Percentiles rank a stretch among this genome's conserved stretches.
phyloP scores from a whole-genome alignment of 2,113 vertebrate species.

The Pongo abelii region DNA sequence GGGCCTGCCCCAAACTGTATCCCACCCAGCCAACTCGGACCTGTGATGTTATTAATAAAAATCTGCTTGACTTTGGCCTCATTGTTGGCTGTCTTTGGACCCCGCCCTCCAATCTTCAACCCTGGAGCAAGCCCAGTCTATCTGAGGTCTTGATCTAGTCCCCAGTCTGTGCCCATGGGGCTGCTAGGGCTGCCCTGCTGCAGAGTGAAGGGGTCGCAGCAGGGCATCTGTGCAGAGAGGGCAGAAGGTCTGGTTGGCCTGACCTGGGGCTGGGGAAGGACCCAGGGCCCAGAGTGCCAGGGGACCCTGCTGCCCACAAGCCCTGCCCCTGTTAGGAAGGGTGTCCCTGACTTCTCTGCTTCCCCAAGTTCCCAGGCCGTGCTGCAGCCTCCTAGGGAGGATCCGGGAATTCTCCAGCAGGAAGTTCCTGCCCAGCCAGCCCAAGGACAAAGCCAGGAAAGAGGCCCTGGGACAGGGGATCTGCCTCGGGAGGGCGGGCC shows the following conservation, averaged over 20 bases:
- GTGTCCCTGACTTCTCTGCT: background rate
- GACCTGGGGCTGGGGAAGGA: background rate
- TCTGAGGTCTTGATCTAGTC: background rate
- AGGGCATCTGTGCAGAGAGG: background rate
- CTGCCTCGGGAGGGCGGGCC: background rate
- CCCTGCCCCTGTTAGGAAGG: background rate
- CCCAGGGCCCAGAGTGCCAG: background rate
- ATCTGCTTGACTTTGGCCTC: background rate
- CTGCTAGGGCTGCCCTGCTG: too few relatives aligned
- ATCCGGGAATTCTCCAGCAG: constrained; percentile 78
- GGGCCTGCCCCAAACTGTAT: background rate
- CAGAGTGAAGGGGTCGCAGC: rapidly evolving
- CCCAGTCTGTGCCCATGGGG: too few relatives aligned
- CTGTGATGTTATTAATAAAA: constrained; percentile 47
- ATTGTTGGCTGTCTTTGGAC: background rate
- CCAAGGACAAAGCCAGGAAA: constrained; percentile 77
- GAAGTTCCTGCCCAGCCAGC: constrained; percentile 74
- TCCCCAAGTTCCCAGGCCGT: background rate
- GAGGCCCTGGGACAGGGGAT: background rate
- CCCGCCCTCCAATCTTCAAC: rapidly evolving
- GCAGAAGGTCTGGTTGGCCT: too few relatives aligned
- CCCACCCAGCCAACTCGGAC: background rate
- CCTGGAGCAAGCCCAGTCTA: background rate
- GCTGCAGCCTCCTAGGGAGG: constrained; percentile 5
- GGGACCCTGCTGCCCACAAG: background rate